Evolutionary conservation across 2,797 vertebrate species (phyloP).

Genomic region (Synanceia verrucosa): DNA sequence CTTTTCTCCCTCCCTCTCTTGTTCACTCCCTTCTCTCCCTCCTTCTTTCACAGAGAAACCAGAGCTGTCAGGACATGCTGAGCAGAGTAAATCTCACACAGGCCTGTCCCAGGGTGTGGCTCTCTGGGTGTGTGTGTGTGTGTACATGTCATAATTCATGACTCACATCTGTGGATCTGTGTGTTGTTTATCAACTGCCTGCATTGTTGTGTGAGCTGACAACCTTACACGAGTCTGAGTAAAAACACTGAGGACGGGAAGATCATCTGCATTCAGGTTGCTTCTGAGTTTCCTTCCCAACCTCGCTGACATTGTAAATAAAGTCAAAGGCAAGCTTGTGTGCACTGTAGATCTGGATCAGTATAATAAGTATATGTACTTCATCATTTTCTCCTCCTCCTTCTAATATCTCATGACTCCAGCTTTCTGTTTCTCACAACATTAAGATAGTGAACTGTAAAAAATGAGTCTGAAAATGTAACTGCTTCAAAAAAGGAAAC

Average conservation of each 20-base stretch:
- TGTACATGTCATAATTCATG: conserved; percentile 38
- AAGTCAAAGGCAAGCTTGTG: no score
- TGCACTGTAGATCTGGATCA: no score
- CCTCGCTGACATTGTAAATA: background rate
- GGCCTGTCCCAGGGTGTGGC: conserved; percentile 49
- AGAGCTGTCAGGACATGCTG: conserved; percentile 51
- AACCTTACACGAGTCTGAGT: background rate
- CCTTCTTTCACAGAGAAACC: conserved; percentile 24
- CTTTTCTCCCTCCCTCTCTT: background rate
- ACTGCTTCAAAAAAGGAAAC: conserved; percentile 35
- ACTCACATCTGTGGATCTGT: conserved; percentile 39
- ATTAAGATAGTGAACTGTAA: background rate
- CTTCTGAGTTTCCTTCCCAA: background rate
- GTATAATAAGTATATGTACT: no score
- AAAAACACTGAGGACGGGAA: background rate
- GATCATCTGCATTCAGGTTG: background rate
- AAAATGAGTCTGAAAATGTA: background rate
- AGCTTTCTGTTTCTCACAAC: background rate
- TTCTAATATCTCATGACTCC: background rate
- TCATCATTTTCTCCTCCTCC: no score
- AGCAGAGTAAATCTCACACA: conserved; percentile 32
- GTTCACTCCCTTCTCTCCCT: background rate
- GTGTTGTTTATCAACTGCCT: conserved; percentile 15
- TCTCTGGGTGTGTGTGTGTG: conserved; percentile 52
- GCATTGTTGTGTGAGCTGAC: background rate